Evolutionary conservation across 2,113 vertebrate species (phyloP).

Genomic region (Taurulus bubalis): DNA sequence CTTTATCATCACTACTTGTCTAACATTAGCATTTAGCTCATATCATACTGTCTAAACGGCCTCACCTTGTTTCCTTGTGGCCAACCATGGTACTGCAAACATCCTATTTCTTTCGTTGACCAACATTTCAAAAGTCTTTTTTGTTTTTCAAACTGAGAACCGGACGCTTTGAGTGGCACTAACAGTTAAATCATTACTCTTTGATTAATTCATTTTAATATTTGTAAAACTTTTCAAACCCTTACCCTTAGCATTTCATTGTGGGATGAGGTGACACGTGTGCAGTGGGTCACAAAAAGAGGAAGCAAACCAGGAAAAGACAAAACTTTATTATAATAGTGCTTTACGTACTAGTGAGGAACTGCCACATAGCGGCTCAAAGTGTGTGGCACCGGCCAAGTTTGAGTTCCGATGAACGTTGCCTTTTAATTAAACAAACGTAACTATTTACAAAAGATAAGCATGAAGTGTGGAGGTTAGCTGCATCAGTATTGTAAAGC

Average conservation of each 20-base stretch:
- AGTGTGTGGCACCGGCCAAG: background rate
- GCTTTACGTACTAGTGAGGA: background rate
- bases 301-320: conserved; percentile 2
- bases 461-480: background rate
- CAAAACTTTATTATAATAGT: background rate
- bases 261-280: background rate
- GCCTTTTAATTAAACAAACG: conserved; percentile 13
- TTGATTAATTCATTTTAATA: background rate
- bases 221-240: background rate
- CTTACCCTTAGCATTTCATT: background rate
- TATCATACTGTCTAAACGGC: background rate
- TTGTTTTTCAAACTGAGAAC: background rate
- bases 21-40: background rate
- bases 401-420: background rate
- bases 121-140: background rate
- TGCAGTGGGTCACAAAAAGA: background rate
- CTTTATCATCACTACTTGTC: background rate
- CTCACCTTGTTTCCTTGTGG: background rate
- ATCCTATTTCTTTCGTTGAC: background rate
- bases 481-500: background rate
- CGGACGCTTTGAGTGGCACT: background rate
- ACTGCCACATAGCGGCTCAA: background rate
- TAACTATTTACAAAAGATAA: conserved; percentile 12
- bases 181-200: background rate
- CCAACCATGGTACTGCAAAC: background rate